A percentile compares a stretch with the other conserved stretches of the same genome.
Conservation (phyloP, 1,140 invertebrate species). For the Drosophila dunni region DNA sequence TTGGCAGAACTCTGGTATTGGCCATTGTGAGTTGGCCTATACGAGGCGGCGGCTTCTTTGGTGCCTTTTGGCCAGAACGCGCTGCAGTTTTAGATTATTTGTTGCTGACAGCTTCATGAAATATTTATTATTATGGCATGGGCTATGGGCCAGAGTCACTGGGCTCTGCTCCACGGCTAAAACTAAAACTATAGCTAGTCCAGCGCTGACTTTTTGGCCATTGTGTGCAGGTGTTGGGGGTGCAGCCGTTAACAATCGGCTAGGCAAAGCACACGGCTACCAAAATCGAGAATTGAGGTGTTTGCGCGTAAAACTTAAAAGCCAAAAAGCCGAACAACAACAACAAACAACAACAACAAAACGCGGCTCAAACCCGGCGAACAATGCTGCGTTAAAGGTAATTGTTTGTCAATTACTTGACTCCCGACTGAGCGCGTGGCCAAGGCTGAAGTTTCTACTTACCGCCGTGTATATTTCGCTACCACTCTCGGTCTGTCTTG, state of each 20-base stretch:
- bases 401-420: constrained; percentile 83
- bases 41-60: constrained; percentile 64
- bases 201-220: too few species aligned
- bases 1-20: constrained; percentile 1
- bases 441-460: constrained; percentile 1
- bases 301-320: constrained; percentile 72
- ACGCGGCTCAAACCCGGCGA: neutral
- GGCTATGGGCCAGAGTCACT: constrained; percentile 29
- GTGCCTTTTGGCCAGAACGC: constrained; percentile 71
- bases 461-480: neutral
- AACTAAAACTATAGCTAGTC: too few species aligned
- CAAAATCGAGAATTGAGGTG: constrained; percentile 74
- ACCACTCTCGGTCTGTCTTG: constrained; percentile 1
- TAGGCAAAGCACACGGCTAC: constrained; percentile 75
- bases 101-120: constrained; percentile 83
- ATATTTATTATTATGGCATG: constrained; percentile 80
- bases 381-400: constrained; percentile 83
- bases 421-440: constrained; percentile 75
- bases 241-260: constrained; percentile 42
- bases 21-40: constrained; percentile 39
- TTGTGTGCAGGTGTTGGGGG: constrained; percentile 54
- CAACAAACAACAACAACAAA: neutral
- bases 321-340: constrained; percentile 59
- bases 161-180: constrained; percentile 7
- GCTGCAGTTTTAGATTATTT: constrained; percentile 80